Evolutionary conservation across 2,888 invertebrate genomes (phyloP).

Genomic region (Stomorhina lunata): DNA sequence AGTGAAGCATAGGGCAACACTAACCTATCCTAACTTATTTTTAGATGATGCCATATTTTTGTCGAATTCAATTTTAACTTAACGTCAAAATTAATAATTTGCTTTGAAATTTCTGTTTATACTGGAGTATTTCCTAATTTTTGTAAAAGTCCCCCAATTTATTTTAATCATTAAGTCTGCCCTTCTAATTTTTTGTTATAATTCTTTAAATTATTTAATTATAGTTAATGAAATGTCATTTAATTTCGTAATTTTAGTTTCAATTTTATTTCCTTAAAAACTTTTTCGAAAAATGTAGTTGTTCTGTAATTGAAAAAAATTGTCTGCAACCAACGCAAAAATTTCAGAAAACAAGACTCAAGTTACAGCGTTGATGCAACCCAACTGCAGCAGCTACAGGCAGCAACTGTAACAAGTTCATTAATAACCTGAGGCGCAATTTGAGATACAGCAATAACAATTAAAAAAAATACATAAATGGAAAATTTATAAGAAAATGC

Average conservation of each 20-base stretch:
- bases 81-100: no score
- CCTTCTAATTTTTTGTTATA: neutral
- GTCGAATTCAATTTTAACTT: no score
- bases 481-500: neutral
- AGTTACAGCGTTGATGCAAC: slow-evolving; percentile 39
- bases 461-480: neutral
- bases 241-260: neutral
- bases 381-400: slow-evolving; percentile 5
- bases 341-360: neutral
- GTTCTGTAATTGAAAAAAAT: neutral
- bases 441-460: neutral
- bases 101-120: no score
- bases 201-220: neutral
- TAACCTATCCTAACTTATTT: no score
- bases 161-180: neutral
- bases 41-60: no score
- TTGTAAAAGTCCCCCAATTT: neutral
- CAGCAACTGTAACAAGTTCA: slow-evolving; percentile 60
- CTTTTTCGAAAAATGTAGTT: slow-evolving; percentile 24
- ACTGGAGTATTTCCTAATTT: neutral
- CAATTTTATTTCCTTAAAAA: slow-evolving; percentile 26
- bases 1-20: no score
- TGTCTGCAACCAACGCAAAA: slow-evolving; percentile 54
- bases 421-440: slow-evolving; percentile 59
- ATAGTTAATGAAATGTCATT: slow-evolving; percentile 4